Evolutionary conservation across 2,888 invertebrate species (phyloP).

Genomic region (Hemaris fuciformis): DNA sequence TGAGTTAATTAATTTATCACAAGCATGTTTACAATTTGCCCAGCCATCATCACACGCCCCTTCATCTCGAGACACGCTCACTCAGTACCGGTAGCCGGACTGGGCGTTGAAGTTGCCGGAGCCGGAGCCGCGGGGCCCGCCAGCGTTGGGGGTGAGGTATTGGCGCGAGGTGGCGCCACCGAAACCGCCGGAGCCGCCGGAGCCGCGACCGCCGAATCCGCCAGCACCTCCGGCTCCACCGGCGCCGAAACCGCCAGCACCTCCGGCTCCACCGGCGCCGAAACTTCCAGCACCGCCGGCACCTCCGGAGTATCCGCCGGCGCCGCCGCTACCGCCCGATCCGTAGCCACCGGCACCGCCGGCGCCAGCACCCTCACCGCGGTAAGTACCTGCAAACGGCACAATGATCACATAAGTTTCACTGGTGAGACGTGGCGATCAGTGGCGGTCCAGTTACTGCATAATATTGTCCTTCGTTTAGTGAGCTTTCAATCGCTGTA

Average conservation of each 20-base stretch:
- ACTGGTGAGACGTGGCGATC: not conserved
- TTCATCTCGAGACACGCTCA: constrained; percentile 21
- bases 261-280: constrained; percentile 21
- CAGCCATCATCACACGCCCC: constrained; percentile 35
- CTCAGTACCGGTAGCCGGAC: constrained; percentile 71
- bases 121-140: constrained; percentile 60
- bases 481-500: not conserved
- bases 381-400: constrained; percentile 62
- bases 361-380: constrained; percentile 64
- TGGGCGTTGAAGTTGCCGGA: constrained; percentile 73
- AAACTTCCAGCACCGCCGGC: constrained; percentile 24
- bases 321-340: constrained; percentile 25
- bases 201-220: constrained; percentile 27
- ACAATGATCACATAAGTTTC: not conserved
- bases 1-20: constrained; percentile 1
- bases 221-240: constrained; percentile 34
- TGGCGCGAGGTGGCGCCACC: constrained; percentile 66
- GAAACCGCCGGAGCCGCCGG: constrained; percentile 31
- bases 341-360: constrained; percentile 27
- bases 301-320: constrained; percentile 22
- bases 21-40: constrained; percentile 14
- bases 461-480: not conserved
- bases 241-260: constrained; percentile 34
- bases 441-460: not conserved
- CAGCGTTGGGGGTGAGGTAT: constrained; percentile 69